Base-by-base conservation (phyloP, 2,113 vertebrate genomes). In the Alligator sinensis region DNA sequence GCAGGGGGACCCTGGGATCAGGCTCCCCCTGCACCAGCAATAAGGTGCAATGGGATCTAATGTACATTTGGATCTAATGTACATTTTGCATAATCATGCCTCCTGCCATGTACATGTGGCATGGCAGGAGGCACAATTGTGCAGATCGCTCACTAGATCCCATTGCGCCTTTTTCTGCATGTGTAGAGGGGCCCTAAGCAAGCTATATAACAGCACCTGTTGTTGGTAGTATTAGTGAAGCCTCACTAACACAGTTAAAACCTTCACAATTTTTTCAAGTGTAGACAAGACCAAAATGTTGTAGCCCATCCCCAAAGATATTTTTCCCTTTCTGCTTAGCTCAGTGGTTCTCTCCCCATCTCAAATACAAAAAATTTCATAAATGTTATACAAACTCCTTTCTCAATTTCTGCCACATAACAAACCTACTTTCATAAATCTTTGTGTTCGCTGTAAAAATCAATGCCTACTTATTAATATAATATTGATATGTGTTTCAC, bases 361-460 rank as follows among this genome's bases (percentile, higher is more conserved):
- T 93, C 59, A 75, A 91, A 92, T n/a, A 24, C 76, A 87, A 88
- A 95, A 57, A 85, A 83, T 63, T 91, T 87, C 76, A 95, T 92
- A 80, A 84, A 93, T 93, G 85, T 88, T 91, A 59, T 80, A 80
- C 68, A 92, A 93, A 82, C 27, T 60, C 74, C 62, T 87, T 89
- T 92, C 38, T 34, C 62, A 77, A 80, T 90, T 96, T 88, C 80
- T 96, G 90, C 77, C 58, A 74, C 55, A 30, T 16, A 70, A 62
- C 82, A 82, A 59, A 83, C 66, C 60, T 84, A n/a, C 82, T 85
- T 87, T 90, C 81, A 87, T 96, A 94, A 95, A 94, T 96, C 83
- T 92, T 95, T 94, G 72, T 82, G 58, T 90, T 93, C 80, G 86
- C 66, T 72, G 83, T 90, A 96, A 96, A 96, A 96, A 96, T 97